phyloP scores from a whole-genome alignment of 2,113 vertebrate species.

The Tricholaema leucomelas region DNA sequence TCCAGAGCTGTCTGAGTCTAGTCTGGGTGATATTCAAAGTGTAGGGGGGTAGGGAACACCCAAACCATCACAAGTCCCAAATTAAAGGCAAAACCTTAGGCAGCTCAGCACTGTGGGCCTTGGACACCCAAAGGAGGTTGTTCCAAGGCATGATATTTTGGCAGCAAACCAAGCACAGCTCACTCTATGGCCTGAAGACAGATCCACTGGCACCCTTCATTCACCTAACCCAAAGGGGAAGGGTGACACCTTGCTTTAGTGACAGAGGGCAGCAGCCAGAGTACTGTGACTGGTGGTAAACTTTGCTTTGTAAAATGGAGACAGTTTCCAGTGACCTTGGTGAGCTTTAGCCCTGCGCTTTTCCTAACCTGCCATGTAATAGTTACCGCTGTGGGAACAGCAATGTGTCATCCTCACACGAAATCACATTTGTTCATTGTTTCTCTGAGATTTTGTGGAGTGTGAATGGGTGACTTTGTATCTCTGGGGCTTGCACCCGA shows the following conservation, averaged over 20 bases:
- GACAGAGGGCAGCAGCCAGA: neutral
- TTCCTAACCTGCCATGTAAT: neutral
- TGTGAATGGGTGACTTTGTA: neutral
- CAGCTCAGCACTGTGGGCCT: neutral
- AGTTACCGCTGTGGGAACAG: neutral
- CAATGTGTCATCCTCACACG: neutral
- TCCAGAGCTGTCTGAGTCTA: too few relatives aligned
- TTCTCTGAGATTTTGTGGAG: neutral
- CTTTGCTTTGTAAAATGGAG: neutral
- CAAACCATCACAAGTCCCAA: too few relatives aligned
- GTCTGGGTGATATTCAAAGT: too few relatives aligned
- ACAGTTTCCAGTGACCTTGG: fast-evolving
- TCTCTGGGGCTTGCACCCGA: neutral
- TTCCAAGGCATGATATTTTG: fast-evolving
- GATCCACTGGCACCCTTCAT: neutral
- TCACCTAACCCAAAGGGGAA: neutral
- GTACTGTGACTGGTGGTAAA: neutral
- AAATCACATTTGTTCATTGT: neutral
- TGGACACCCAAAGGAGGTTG: neutral
- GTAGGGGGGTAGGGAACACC: too few relatives aligned
- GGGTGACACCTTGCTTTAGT: neutral
- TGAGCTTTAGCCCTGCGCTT: neutral
- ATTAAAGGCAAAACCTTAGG: neutral
- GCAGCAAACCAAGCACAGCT: neutral
- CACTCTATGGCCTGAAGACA: neutral